A percentile compares a stretch with the other conserved stretches of the same genome.
phyloP scores from a whole-genome alignment of 2,888 invertebrate species.

The Spisula solida region DNA sequence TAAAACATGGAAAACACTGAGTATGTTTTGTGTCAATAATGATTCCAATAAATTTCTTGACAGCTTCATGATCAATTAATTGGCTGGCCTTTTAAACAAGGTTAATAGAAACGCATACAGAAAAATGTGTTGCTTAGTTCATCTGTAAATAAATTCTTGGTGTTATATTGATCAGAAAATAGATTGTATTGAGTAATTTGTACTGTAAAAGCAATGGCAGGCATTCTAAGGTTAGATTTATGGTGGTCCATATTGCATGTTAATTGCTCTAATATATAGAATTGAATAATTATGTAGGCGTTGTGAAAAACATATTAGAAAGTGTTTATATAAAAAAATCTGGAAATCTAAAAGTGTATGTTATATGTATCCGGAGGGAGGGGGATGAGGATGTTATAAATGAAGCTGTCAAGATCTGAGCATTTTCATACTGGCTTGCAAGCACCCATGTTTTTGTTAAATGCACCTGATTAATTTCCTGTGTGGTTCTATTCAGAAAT shows the following conservation, averaged over 20 bases:
- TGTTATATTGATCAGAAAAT: background rate
- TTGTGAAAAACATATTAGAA: background rate
- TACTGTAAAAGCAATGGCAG: background rate
- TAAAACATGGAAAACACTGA: conserved; percentile 70
- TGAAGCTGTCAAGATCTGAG: conserved; percentile 56
- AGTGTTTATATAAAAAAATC: too few relatives aligned
- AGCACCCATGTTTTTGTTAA: conserved; percentile 63
- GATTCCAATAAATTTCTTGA: conserved; percentile 39
- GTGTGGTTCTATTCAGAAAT: conserved; percentile 52
- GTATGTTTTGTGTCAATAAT: conserved; percentile 60
- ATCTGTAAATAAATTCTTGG: background rate
- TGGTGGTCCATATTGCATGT: too few relatives aligned
- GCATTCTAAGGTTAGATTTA: background rate
- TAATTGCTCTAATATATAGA: too few relatives aligned
- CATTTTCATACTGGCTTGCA: conserved; percentile 61
- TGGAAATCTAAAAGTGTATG: background rate
- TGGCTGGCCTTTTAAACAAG: background rate
- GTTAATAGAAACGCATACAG: background rate
- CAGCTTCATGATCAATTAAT: conserved; percentile 52
- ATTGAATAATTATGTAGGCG: background rate
- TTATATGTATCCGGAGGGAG: background rate
- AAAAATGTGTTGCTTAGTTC: background rate
- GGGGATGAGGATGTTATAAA: background rate
- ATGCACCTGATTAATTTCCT: conserved; percentile 55
- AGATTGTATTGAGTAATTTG: background rate